These are phyloP conservation scores for Cryptophagus acutangulus DNA, from an alignment of 2,888 invertebrate genomes.

Conservation along the genomic window DNA sequence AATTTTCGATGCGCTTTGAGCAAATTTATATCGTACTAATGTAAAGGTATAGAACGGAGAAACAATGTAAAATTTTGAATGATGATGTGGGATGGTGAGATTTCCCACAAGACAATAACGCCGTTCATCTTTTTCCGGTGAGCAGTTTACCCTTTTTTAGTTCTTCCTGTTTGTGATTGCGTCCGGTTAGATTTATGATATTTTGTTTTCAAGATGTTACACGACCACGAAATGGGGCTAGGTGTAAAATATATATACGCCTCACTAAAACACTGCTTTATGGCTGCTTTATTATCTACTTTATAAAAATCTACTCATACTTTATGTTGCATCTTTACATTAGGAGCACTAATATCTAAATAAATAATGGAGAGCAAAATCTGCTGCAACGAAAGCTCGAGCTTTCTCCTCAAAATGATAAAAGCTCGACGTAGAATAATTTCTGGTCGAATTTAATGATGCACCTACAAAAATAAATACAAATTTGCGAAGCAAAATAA, in stretches of 20 bases:
- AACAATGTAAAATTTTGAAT: neutral
- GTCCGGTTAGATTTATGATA: constrained; percentile 30
- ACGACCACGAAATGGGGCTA: constrained; percentile 12
- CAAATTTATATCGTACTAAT: too few species aligned
- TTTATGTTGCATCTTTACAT: too few species aligned
- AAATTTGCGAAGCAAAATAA: too few species aligned
- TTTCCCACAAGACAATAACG: constrained; percentile 30
- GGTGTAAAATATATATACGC: constrained; percentile 14
- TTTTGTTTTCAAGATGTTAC: constrained; percentile 21
- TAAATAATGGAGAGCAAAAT: too few species aligned
- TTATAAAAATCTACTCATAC: neutral
- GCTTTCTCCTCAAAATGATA: too few species aligned
- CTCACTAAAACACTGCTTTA: constrained; percentile 9
- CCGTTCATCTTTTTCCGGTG: constrained; percentile 25
- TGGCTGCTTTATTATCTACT: neutral
- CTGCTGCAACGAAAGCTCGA: too few species aligned
- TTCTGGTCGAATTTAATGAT: too few species aligned
- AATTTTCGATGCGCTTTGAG: too few species aligned
- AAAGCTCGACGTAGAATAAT: too few species aligned
- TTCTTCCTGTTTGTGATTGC: constrained; percentile 31
- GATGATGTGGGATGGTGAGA: constrained; percentile 17
- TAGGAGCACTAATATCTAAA: too few species aligned
- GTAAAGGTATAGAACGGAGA: too few species aligned
- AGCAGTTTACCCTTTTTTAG: constrained; percentile 28
- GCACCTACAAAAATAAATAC: too few species aligned